Evolutionary conservation across 2,888 invertebrate species (phyloP), one percentile per base, ranked within the genome.

Genomic region (Tenodera sinensis): DNA sequence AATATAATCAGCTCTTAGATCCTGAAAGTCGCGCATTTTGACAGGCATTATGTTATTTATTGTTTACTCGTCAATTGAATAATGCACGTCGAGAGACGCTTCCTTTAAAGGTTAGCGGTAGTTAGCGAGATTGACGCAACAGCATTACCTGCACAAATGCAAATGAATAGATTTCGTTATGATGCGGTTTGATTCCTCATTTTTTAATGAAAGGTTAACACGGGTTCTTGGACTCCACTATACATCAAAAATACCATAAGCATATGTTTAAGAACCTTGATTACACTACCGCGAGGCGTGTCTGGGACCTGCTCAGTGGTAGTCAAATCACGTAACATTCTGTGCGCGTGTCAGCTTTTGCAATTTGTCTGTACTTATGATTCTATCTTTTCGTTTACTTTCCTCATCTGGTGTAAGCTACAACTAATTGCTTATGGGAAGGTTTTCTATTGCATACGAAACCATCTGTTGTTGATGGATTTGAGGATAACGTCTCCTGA

Each of bases 131-230:
- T 28, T 86, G 86, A 86, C 86, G 86, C 86, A 87, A 87, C 8
- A 87, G 30, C 83, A 27, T 87, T 87, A 87, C 87, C 87, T 87
- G 87, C 87, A 87, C 27, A 87, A 87, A 87, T 87, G 87, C 87
- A 87, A 87, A 87, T 87, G 87, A 87, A 87, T 83, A n/a, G 15
- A 34, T 83, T 87, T 83, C 83, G 83, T 83, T 83, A 7, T 25
- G 54, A 71, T 86, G 25, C 81, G 28, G 82, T 87, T 87, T 87
- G n/a, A 71, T 20, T 71, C 42, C 12, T 42, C 12, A 42, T 42
- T 71, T 82, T 86, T 34, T 87, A 34, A 42, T 83, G 87, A 87
- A 87, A 87, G 87, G 87, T 87, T 87, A 87, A 87, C 34, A 82
- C 34, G 83, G 87, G 87, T 83, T 87, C 30, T 42, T 82, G 83